These are phyloP conservation scores for Anomalospiza imberbis DNA, from an alignment of 2,797 vertebrate genomes.

Conservation along the genomic window DNA sequence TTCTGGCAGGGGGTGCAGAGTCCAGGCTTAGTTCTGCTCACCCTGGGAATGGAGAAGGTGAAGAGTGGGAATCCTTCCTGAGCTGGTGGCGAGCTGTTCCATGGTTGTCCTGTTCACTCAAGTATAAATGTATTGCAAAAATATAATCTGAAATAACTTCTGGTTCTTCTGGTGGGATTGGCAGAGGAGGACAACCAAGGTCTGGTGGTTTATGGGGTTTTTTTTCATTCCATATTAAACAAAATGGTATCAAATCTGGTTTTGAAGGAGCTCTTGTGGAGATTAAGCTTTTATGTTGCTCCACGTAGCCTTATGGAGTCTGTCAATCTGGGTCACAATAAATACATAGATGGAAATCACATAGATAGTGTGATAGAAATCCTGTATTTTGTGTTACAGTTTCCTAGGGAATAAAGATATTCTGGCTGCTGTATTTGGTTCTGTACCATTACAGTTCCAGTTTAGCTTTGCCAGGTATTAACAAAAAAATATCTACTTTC, in stretches of 20 bases:
- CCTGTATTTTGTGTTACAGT: background rate
- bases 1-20: background rate
- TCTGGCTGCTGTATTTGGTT: background rate
- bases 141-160: background rate
- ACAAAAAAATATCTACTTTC: background rate
- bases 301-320: fast-evolving
- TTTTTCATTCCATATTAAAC: background rate
- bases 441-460: background rate
- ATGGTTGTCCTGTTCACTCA: background rate
- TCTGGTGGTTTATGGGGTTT: background rate
- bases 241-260: background rate
- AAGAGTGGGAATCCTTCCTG: background rate
- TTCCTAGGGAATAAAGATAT: background rate
- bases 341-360: background rate
- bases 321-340: background rate
- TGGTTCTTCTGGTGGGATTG: background rate
- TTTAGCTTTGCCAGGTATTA: background rate
- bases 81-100: background rate
- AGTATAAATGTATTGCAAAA: background rate
- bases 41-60: background rate
- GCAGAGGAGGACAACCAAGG: background rate
- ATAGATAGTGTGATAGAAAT: background rate
- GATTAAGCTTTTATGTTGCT: background rate
- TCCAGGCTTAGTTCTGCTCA: background rate
- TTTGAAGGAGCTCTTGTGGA: background rate